Percentiles rank a stretch among this genome's conserved stretches.
phyloP scores from a whole-genome alignment of 2,797 vertebrate species.

The Sebastiscus albofasciatus region DNA sequence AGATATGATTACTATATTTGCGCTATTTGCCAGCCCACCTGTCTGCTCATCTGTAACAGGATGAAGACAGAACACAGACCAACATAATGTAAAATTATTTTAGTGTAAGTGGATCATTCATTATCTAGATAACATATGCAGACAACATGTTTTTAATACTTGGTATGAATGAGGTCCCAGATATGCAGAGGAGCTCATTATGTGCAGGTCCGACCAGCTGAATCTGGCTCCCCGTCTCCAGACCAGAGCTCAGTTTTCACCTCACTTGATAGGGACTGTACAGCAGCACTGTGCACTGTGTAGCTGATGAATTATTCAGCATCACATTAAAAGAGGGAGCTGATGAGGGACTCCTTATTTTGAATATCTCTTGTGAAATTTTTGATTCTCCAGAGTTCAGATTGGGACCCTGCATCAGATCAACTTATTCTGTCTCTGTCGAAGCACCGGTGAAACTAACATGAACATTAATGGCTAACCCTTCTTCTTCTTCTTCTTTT shows the following conservation, averaged over 20 bases:
- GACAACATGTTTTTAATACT: constrained; percentile 14
- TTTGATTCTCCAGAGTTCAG: constrained; percentile 12
- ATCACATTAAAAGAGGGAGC: constrained; percentile 5
- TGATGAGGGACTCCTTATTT: constrained; percentile 3
- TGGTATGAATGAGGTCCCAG: constrained; percentile 18
- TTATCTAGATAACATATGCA: background rate
- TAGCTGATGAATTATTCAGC: constrained; percentile 38
- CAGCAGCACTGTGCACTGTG: background rate
- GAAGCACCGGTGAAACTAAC: background rate
- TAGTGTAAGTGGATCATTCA: constrained; percentile 1
- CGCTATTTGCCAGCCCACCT: background rate
- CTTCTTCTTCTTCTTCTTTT: constrained; percentile 8
- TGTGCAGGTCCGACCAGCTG: constrained; percentile 28
- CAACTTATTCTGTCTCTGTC: background rate
- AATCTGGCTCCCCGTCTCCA: constrained; percentile 27
- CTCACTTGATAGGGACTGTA: constrained; percentile 30
- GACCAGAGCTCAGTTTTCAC: constrained; percentile 24
- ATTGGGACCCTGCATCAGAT: background rate
- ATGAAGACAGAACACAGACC: background rate
- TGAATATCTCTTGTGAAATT: background rate
- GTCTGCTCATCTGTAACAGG: background rate
- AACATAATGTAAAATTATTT: constrained; percentile 15
- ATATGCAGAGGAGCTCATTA: constrained; percentile 48
- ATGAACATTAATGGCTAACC: background rate
- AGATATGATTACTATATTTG: background rate